Evolutionary conservation across 2,797 vertebrate species (phyloP).

Genomic region (Halcyon smyrnensis): DNA sequence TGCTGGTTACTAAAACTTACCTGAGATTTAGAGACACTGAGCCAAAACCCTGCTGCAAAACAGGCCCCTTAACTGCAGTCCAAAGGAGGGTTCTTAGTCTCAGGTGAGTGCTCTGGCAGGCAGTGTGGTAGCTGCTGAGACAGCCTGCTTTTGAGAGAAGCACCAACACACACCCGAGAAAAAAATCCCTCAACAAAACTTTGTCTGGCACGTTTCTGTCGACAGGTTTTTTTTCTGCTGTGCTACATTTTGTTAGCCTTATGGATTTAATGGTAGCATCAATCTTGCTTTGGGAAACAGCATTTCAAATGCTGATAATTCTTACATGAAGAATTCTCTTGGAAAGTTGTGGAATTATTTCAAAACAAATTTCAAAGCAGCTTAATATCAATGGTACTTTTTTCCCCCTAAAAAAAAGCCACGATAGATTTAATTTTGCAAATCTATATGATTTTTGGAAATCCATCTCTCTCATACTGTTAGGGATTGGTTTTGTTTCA

Average conservation of each 20-base stretch:
- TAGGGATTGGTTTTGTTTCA: neutral
- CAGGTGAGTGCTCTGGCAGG: neutral
- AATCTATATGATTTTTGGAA: neutral
- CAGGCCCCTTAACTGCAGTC: neutral
- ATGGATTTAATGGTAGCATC: neutral
- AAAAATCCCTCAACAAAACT: neutral
- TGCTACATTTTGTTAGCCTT: neutral
- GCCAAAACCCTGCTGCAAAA: neutral
- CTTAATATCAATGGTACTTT: neutral
- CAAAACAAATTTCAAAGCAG: neutral
- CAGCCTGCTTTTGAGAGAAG: neutral
- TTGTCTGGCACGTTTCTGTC: neutral
- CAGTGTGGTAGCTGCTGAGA: neutral
- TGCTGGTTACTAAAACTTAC: neutral
- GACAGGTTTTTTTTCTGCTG: neutral
- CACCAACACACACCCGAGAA: neutral
- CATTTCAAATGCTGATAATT: constrained; percentile 13
- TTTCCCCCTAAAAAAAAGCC: neutral
- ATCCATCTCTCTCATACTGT: neutral
- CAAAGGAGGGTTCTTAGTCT: neutral
- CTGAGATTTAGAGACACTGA: neutral
- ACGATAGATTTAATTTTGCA: neutral
- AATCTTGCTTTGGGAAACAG: constrained; percentile 19
- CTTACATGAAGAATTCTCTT: neutral
- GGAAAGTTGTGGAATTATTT: neutral